Evolutionary conservation across 2,888 invertebrate genomes (phyloP).

Genomic region (Syrista parreyssii): DNA sequence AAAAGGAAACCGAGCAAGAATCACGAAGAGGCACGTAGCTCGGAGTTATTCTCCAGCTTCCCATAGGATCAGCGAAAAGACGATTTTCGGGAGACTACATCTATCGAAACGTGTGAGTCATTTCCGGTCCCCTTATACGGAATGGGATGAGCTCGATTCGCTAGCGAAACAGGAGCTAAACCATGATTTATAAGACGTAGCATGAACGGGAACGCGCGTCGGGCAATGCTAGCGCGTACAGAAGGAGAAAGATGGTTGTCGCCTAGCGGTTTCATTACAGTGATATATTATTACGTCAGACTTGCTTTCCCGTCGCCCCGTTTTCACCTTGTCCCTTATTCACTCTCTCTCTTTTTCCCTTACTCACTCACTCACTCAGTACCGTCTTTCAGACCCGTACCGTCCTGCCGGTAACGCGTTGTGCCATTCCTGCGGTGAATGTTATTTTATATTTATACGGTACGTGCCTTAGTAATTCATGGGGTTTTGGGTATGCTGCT

Average conservation of each 20-base stretch:
- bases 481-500: conserved; percentile 32
- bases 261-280: conserved; percentile 50
- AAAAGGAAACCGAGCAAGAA: not conserved
- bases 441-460: conserved; percentile 50
- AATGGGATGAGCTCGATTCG: conserved; percentile 6
- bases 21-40: not conserved
- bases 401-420: conserved; percentile 13
- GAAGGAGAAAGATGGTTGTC: conserved; percentile 30
- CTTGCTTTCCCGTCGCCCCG: conserved; percentile 18
- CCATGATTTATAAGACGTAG: conserved; percentile 49
- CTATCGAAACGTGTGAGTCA: not conserved
- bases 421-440: conserved; percentile 24
- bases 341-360: conserved; percentile 17
- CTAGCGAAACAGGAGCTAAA: conserved; percentile 42
- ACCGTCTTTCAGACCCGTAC: not conserved
- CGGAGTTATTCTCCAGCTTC: not conserved
- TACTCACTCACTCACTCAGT: not conserved
- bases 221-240: conserved; percentile 24
- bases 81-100: not conserved
- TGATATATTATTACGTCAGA: conserved; percentile 56
- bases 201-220: conserved; percentile 33
- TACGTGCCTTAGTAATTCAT: conserved; percentile 46
- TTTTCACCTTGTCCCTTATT: not conserved
- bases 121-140: not conserved
- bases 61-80: not conserved